These are phyloP conservation scores for Phoxinus dragarum DNA, from an alignment of 2,797 vertebrate species.

Conservation along the genomic window DNA sequence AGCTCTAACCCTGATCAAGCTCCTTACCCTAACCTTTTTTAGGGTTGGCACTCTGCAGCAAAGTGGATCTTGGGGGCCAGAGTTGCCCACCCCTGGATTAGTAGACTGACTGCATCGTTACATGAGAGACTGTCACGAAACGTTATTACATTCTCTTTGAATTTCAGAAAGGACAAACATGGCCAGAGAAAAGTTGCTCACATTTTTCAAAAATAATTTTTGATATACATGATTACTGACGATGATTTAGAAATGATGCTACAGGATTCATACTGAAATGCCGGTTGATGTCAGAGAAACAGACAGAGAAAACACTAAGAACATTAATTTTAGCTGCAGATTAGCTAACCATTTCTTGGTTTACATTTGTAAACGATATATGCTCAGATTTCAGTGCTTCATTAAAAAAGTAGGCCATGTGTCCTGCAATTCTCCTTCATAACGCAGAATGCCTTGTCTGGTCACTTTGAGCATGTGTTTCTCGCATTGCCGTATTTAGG, in stretches of 20 bases:
- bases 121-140: neutral
- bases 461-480: conserved; percentile 35
- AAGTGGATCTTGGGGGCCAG: neutral
- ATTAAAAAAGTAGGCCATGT: conserved; percentile 3
- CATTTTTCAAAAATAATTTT: neutral
- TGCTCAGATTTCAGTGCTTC: neutral
- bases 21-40: neutral
- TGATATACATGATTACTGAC: neutral
- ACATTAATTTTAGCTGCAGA: neutral
- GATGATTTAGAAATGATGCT: neutral
- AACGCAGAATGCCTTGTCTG: conserved; percentile 2
- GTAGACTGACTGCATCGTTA: neutral
- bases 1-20: neutral
- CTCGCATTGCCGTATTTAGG: conserved; percentile 41
- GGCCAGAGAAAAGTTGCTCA: neutral
- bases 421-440: conserved; percentile 27
- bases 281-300: neutral
- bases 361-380: conserved; percentile 12
- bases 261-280: neutral
- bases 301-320: neutral
- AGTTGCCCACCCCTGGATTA: neutral
- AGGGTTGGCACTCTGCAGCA: neutral
- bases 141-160: neutral
- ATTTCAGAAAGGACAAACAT: neutral
- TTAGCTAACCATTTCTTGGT: neutral